Percentiles rank a stretch among this genome's conserved stretches.
These are phyloP conservation scores for Drosophila bocqueti DNA, from an alignment of 1,140 invertebrate genomes.

Conservation along the genomic window DNA sequence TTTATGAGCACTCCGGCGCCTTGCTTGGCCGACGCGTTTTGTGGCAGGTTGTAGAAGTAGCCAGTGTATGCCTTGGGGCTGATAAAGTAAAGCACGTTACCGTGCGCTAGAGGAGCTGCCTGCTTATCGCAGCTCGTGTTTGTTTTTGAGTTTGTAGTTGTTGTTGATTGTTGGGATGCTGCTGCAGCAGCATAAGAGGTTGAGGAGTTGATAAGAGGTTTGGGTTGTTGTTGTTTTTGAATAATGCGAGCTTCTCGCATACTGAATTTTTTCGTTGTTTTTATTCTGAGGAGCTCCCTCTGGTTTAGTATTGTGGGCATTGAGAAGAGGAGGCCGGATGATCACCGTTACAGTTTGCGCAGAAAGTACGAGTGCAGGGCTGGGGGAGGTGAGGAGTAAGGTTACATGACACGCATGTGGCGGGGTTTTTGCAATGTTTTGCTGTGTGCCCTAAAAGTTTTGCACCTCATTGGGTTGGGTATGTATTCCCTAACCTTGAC, in stretches of 20 bases:
- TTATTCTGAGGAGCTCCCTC: neutral
- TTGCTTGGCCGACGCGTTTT: too few relatives aligned
- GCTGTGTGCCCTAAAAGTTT: too few relatives aligned
- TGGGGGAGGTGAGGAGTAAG: too few relatives aligned
- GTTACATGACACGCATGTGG: neutral
- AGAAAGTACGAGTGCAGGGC: neutral
- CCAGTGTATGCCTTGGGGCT: too few relatives aligned
- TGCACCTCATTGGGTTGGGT: too few relatives aligned
- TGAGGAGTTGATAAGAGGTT: neutral
- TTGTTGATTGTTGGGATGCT: too few relatives aligned
- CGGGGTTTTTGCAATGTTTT: neutral
- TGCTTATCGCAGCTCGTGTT: too few relatives aligned
- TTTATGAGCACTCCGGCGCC: too few relatives aligned
- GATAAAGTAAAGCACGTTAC: too few relatives aligned
- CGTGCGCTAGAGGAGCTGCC: too few relatives aligned
- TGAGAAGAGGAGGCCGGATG: neutral
- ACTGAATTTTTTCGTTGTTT: neutral
- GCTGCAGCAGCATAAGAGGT: neutral
- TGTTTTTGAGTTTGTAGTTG: too few relatives aligned
- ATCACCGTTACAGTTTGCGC: neutral
- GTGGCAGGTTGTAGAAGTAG: too few relatives aligned
- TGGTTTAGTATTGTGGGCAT: neutral
- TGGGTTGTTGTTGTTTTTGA: neutral
- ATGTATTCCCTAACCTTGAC: neutral
- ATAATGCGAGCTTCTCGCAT: neutral